Base-by-base conservation (phyloP, 1,140 invertebrate genomes). In the Bombus picipes region DNA sequence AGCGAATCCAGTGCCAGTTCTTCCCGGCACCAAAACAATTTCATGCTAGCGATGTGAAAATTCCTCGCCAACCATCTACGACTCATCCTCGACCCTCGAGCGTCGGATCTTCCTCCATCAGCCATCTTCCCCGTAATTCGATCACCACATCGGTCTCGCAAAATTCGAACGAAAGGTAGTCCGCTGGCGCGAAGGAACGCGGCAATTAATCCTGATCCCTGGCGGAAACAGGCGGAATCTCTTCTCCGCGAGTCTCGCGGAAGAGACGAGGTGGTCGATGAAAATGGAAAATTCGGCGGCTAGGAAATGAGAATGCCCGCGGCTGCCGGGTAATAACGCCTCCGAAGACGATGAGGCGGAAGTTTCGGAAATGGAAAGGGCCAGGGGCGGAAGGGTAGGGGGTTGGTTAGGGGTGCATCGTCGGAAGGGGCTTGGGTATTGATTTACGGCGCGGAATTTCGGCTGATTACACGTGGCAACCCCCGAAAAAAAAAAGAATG, bases 221-320 rank as follows among this genome's bases (percentile, higher is more conserved):
- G 59, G 34, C 32, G 41, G 62, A 79, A 80, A 37, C 65, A 25
- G 39, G 25, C 10, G n/a, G 47, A 37, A 37, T 25, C 25, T 1
- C 34, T 18, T 2, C 41, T 3, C 15, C 18, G 57, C 39, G 34
- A 25, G 9, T n/a, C 59, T 75, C 41, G 37, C 65, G 57, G 32
- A 5, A 34, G 13, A 62, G 39, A 12, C 53, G n/a, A 39, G 32
- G 13, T 62, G 59, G 59, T 70, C 59, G 75, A 78, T 84, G 90
- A 77, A 91, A 92, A 90, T 89, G 88, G 88, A 90, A 92, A 90
- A 92, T 92, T 87, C 71, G 87, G 53, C 25, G 66, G 70, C 53
- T 83, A 81, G 88, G 85, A 91, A 91, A 91, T 91, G 89, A 91
- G 89, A 92, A 92, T 92, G 90, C 88, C 91, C 90, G 71, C 66